These are phyloP conservation scores for Sternarchorhynchus goeldii DNA, from an alignment of 2,797 vertebrate genomes.

Conservation along the genomic window DNA sequence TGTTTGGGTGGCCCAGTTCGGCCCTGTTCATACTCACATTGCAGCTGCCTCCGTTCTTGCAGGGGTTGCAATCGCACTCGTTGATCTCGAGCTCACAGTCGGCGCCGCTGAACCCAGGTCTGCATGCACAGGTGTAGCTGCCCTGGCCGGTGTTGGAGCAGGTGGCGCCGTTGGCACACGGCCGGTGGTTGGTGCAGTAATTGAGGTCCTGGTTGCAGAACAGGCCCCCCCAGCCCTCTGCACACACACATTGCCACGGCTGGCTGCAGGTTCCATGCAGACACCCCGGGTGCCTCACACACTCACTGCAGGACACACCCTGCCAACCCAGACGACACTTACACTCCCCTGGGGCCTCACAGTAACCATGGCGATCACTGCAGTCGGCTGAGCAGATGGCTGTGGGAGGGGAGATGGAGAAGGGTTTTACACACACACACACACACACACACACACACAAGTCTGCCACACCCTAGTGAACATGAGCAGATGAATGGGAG, in stretches of 20 bases:
- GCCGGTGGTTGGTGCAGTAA: constrained; percentile 97
- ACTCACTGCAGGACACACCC: constrained; percentile 90
- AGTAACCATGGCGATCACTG: constrained; percentile 75
- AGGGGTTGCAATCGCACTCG: constrained; percentile 93
- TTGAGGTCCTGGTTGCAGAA: constrained; percentile 98
- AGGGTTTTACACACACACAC: constrained; percentile 65
- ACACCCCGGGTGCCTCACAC: constrained; percentile 91
- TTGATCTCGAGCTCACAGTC: constrained; percentile 92
- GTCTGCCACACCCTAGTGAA: constrained; percentile 50
- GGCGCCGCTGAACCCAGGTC: constrained; percentile 86
- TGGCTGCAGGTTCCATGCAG: constrained; percentile 91
- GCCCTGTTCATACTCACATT: constrained; percentile 78
- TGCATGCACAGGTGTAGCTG: constrained; percentile 94
- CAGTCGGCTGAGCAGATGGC: constrained; percentile 74
- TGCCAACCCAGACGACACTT: constrained; percentile 97
- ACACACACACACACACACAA: constrained; percentile 55
- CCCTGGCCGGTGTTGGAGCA: constrained; percentile 97
- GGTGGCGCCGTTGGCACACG: constrained; percentile 91
- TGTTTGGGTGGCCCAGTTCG: too few species aligned
- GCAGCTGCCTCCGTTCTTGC: constrained; percentile 91
- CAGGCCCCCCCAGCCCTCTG: constrained; percentile 99
- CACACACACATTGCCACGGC: constrained; percentile 92
- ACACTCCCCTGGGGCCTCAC: constrained; percentile 75
- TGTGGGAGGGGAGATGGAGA: constrained; percentile 59
- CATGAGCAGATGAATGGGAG: constrained; percentile 72